phyloP scores from a whole-genome alignment of 2,888 invertebrate genomes.

The Agrilus biguttatus region DNA sequence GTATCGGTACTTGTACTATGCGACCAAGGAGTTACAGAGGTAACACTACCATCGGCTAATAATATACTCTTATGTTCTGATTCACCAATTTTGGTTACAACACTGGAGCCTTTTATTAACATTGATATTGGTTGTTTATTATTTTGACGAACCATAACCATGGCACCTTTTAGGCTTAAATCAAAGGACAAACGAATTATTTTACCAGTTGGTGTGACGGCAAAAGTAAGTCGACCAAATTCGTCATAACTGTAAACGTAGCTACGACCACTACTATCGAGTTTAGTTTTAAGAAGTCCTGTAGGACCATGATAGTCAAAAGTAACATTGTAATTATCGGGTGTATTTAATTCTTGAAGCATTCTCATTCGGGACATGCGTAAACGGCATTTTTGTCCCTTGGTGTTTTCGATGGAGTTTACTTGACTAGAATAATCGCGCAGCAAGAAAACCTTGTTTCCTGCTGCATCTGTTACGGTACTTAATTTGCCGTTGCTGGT shows the following conservation, averaged over 20 bases:
- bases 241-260: slow-evolving; percentile 92
- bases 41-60: slow-evolving; percentile 70
- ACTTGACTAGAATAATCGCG: slow-evolving; percentile 78
- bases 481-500: slow-evolving; percentile 91
- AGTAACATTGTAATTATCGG: slow-evolving; percentile 85
- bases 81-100: slow-evolving; percentile 68
- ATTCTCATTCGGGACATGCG: slow-evolving; percentile 87
- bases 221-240: slow-evolving; percentile 80
- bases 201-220: slow-evolving; percentile 91
- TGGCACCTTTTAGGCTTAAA: slow-evolving; percentile 80
- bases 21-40: slow-evolving; percentile 72
- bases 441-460: slow-evolving; percentile 72
- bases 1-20: slow-evolving; percentile 81
- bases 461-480: slow-evolving; percentile 85
- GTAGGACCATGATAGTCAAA: slow-evolving; percentile 88
- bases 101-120: slow-evolving; percentile 76
- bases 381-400: slow-evolving; percentile 80
- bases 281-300: slow-evolving; percentile 74
- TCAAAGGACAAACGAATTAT: slow-evolving; percentile 79
- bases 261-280: slow-evolving; percentile 79
- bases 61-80: slow-evolving; percentile 69
- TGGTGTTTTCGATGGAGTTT: slow-evolving; percentile 87
- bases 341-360: slow-evolving; percentile 79
- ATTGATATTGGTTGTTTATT: slow-evolving; percentile 71
- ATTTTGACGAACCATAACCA: slow-evolving; percentile 71